phyloP scores from a whole-genome alignment of 2,888 invertebrate species.

The Labia minor region DNA sequence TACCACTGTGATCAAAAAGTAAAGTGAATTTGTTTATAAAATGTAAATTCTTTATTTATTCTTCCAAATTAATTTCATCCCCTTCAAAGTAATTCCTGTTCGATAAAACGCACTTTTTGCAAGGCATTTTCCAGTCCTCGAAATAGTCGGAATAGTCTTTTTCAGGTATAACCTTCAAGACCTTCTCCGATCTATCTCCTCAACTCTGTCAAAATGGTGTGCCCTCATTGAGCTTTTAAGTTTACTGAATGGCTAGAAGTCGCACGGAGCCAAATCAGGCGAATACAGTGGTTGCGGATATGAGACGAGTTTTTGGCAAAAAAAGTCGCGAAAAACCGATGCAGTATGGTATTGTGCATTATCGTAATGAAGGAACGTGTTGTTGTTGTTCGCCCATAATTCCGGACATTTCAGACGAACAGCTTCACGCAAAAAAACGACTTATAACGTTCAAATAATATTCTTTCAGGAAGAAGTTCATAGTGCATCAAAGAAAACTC shows the following conservation, averaged over 20 bases:
- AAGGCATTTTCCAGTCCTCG: background rate
- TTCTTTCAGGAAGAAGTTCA: background rate
- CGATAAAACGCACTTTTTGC: background rate
- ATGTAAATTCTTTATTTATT: too few species aligned
- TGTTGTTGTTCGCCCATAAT: background rate
- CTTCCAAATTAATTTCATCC: too few species aligned
- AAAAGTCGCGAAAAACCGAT: background rate
- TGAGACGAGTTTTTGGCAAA: background rate
- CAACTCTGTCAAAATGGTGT: background rate
- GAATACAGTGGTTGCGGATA: background rate
- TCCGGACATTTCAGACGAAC: background rate
- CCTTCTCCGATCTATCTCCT: background rate
- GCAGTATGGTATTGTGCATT: background rate
- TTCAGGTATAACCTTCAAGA: background rate
- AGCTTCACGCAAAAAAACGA: background rate
- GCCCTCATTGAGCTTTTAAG: background rate
- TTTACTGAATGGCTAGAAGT: background rate
- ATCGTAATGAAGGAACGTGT: background rate
- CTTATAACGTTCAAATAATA: background rate
- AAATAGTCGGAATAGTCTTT: too few species aligned
- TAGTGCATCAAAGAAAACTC: background rate
- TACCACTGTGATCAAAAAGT: too few species aligned
- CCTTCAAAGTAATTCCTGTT: too few species aligned
- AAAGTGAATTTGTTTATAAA: too few species aligned
- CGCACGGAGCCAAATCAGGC: too few species aligned